Base-by-base conservation (phyloP, 2,888 invertebrate genomes). In the Xylophagus ater region DNA sequence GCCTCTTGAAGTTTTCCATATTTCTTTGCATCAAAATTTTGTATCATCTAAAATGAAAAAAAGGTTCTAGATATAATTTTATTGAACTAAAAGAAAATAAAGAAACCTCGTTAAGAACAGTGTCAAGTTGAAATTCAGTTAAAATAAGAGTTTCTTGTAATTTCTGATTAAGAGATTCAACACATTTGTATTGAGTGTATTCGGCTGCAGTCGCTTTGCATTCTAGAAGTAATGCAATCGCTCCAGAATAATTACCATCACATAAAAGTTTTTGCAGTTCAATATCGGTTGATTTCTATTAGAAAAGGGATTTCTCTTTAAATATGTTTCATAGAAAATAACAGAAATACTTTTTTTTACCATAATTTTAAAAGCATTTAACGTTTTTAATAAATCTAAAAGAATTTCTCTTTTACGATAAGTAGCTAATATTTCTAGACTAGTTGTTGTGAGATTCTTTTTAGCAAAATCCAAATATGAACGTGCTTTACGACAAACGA, bases 121-220 rank as follows among this genome's bases (percentile, higher is more conserved):
- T 76, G 55, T 96, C 94, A 28, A 96, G 59, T 51, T 89, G 87
- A 48, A 90, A 87, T 57, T 96, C 94, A 0, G 90, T 87, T 68
- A 88, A 76, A 44, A 86, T 83, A 38, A 94, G 64, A 0, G 89
- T 92, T 57, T 94, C 93, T 59, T 92, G 89, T 0, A 96, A 66
- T 55, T 93, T 83, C 10, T 80, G 76, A 10, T 80, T 79, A 23
- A 96, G 65, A 43, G 90, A 89, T 29, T 87, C 81, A 28, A 96
- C 88, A 54, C 94, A 93, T n/a, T 76, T 77, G 54, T 85, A 96
- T 57, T 94, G 87, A 52, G 79, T 80, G 55, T 88, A 88, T 26
- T 77, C 81, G 0, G 76, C 73, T 0, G 93, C 90, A 0, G 84
- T 87, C 55, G 79, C 81, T 55, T 86, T 84, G 54, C 92, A 92